Base-by-base conservation (phyloP, 2,113 vertebrate species). In the Hydrochoerus hydrochaeris region DNA sequence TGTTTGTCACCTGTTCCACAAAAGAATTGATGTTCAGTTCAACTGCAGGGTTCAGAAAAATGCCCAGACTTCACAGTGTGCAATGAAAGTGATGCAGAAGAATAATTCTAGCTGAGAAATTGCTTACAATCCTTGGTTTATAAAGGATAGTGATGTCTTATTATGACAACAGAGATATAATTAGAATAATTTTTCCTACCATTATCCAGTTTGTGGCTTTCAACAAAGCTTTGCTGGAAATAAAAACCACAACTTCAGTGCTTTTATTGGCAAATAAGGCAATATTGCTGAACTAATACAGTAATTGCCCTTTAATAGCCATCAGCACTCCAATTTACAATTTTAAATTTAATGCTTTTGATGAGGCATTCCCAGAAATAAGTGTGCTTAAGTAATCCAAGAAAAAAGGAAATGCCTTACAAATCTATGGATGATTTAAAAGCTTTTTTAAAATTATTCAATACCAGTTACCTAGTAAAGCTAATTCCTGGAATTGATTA, bases 311-410 rank as follows among this genome's bases (percentile, higher is more conserved):
- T 96, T 90, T 85, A 91, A 96, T 93, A 95, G 92, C 71, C 90
- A 92, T 90, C 30, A 80, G 62, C 44, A 63, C 82, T 95, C 67
- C 38, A 69, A 71, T 69, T 97, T 95, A 87, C n/a, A 95, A 89
- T 96, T 95, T 97, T 97, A 94, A 69, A 91, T 96, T 57, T 97
- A 97, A 94, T 94, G 92, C 65, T 88, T 97, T 96, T 94, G 95
- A 95, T 80, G 77, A 97, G 57, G 57, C 52, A 77, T 92, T 98
- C 97, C 92, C 94, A 98, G 96, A 97, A 97, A 97, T 97, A 81
- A 88, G 62, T 44, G 87, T 91, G 80, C 88, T 90, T 91, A 94
- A 97, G 92, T 92, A 98, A 97, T 95, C 82, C 83, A 97, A 97
- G 94, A 96, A 97, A 96, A 17, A 96, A 93, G 95, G 73, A 98